phyloP scores from a whole-genome alignment of 2,797 vertebrate genomes.

The Mastacembelus armatus region DNA sequence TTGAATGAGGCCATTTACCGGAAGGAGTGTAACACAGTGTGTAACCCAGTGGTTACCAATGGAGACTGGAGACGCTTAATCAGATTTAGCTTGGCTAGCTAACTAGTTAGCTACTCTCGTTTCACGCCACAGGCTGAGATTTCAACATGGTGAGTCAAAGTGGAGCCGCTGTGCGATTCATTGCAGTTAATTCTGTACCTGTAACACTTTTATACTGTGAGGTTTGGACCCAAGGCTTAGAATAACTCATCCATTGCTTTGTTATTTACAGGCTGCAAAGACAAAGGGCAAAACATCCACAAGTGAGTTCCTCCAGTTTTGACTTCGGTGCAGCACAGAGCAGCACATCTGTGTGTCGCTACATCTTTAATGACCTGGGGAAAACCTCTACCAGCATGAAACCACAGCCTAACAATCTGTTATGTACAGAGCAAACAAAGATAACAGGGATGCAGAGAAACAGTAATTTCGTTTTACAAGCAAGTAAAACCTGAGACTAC shows the following conservation, averaged over 20 bases:
- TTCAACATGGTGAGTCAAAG: constrained; percentile 71
- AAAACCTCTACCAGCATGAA: not conserved
- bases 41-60: constrained; percentile 59
- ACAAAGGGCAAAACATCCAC: constrained; percentile 74
- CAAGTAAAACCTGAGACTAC: not conserved
- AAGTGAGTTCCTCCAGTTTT: constrained; percentile 76
- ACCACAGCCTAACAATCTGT: not conserved
- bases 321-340: not conserved
- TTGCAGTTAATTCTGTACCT: not conserved
- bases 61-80: constrained; percentile 74
- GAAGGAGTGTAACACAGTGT: too few relatives aligned
- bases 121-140: not conserved
- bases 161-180: not conserved
- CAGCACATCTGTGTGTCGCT: too few relatives aligned
- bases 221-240: too few relatives aligned
- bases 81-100: constrained; percentile 52
- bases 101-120: constrained; percentile 13
- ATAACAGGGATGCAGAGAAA: not conserved
- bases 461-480: too few relatives aligned
- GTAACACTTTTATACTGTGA: not conserved
- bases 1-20: too few relatives aligned
- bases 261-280: constrained; percentile 79
- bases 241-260: too few relatives aligned
- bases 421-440: too few relatives aligned
- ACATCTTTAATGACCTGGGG: too few relatives aligned